Evolutionary conservation across 1,140 invertebrate genomes (phyloP), one percentile per base, ranked within the genome.

Genomic region (Meteorus sp.): DNA sequence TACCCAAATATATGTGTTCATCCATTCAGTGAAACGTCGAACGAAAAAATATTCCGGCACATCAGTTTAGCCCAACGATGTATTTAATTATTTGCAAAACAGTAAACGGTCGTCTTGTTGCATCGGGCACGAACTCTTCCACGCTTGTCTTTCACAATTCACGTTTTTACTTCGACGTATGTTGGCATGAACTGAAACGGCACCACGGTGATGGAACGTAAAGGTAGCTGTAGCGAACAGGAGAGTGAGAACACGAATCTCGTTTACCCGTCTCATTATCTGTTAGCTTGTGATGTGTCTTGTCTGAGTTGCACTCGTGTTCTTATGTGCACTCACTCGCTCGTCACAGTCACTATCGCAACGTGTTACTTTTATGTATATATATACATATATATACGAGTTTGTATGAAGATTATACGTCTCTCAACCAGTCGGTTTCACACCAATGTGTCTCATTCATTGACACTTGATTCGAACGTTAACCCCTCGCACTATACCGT

Each of bases 121-220:
- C n/a, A n/a, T n/a, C n/a, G n/a, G n/a, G n/a, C n/a, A n/a, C 45
- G n/a, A 23, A 48, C 45, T 39, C 45, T 20, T 48, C 45, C 23
- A 48, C 25, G 45, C 20, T 48, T 48, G 45, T 64, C 61, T n/a
- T n/a, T 56, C 44, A 59, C 66, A 17, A 48, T 43, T 55, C 27
- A 44, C 45, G 61, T 61, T 68, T 66, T 65, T 65, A 60, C 44
- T 69, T 55, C 37, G 27, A 48, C 51, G 58, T 50, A 44, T 44
- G 43, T 60, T 33, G 43, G 22, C 13, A 22, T n/a, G n/a, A n/a
- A n/a, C n/a, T n/a, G n/a, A n/a, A n/a, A n/a, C n/a, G n/a, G n/a
- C n/a, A n/a, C n/a, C n/a, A n/a, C n/a, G n/a, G n/a, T n/a, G n/a
- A n/a, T n/a, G n/a, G n/a, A n/a, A n/a, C 45, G 13, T 11, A 13